Conservation (phyloP, 2,113 vertebrate genomes). For the Donacobius atricapilla region DNA sequence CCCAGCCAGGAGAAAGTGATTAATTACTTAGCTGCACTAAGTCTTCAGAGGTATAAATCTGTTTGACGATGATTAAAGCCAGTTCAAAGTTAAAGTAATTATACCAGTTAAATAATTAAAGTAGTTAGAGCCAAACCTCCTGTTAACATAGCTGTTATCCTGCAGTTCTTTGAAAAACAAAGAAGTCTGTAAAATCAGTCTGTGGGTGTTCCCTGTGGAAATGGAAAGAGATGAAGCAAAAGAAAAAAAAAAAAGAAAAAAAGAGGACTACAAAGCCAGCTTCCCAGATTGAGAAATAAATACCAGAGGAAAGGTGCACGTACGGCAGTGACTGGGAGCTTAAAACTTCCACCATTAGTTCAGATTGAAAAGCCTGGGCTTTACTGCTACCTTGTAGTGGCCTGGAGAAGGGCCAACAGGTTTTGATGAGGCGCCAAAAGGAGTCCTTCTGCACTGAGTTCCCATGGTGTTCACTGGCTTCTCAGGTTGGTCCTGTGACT, state of each 20-base stretch:
- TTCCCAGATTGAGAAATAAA: not conserved
- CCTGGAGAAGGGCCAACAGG: not conserved
- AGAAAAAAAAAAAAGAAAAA: not conserved
- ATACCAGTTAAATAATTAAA: not conserved
- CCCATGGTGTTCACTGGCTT: not conserved
- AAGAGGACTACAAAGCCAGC: not conserved
- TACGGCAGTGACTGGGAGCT: not conserved
- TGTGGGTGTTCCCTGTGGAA: not conserved
- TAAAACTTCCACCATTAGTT: not conserved
- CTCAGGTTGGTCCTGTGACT: not conserved
- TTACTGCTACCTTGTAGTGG: not conserved
- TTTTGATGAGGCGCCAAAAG: not conserved
- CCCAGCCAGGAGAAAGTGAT: not conserved
- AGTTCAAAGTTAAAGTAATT: not conserved
- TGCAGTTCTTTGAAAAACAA: not conserved
- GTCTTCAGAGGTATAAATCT: not conserved
- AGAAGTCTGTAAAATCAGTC: not conserved
- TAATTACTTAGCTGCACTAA: not conserved
- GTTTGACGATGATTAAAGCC: not conserved
- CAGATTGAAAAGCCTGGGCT: not conserved
- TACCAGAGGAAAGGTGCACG: not conserved
- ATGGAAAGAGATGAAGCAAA: slow-evolving; percentile 3
- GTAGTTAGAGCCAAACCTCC: not conserved
- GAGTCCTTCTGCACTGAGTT: not conserved
- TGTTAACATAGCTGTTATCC: not conserved